These are phyloP conservation scores for Corvus moneduloides DNA, from an alignment of 2,113 vertebrate genomes.

Conservation along the genomic window DNA sequence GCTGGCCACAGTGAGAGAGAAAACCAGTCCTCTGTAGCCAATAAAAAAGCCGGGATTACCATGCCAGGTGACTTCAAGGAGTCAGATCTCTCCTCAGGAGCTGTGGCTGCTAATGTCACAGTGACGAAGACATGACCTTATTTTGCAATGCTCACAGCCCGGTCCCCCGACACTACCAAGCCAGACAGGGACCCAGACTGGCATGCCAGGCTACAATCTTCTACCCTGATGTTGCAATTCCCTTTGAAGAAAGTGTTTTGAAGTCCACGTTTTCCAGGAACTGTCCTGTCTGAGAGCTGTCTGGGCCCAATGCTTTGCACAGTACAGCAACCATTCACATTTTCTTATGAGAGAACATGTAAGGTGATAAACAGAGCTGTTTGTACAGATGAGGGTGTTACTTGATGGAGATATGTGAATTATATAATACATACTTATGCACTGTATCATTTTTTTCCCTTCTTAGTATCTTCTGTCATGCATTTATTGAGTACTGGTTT, in stretches of 20 bases:
- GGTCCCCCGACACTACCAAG: neutral
- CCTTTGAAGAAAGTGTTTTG: neutral
- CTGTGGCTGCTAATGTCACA: neutral
- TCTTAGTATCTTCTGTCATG: neutral
- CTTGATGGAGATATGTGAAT: neutral
- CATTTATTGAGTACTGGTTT: neutral
- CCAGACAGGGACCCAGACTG: no score
- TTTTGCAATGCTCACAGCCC: accelerated
- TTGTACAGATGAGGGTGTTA: neutral
- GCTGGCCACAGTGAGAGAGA: neutral
- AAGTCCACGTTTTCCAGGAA: neutral
- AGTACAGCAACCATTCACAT: neutral
- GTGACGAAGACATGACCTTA: accelerated
- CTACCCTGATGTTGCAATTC: neutral
- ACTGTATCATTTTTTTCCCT: neutral
- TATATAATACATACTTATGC: accelerated
- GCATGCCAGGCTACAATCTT: neutral
- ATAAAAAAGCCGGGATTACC: neutral
- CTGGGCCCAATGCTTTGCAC: accelerated
- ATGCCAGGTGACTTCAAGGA: neutral
- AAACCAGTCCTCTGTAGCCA: neutral
- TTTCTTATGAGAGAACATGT: neutral
- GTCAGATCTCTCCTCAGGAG: neutral
- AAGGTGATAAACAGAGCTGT: neutral
- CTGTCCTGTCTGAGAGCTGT: neutral